Percentiles rank a stretch among this genome's conserved stretches.
These are phyloP conservation scores for Notarius lentiginosus DNA, from an alignment of 2,113 vertebrate species.

Conservation along the genomic window DNA sequence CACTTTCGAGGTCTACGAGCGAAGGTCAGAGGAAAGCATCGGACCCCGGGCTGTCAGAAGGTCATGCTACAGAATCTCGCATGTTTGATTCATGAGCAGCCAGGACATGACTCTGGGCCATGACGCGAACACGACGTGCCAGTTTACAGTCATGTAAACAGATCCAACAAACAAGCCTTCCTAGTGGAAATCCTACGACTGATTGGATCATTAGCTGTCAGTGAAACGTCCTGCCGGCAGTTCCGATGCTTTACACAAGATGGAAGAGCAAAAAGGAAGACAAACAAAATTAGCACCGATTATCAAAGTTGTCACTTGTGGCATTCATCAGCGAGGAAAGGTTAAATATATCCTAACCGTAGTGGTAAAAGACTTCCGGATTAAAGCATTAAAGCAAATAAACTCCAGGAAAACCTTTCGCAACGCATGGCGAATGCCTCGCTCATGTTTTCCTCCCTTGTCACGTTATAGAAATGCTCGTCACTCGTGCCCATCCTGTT, in stretches of 20 bases:
- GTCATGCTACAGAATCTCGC: slow-evolving; percentile 27
- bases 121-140: slow-evolving; percentile 29
- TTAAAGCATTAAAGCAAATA: slow-evolving; percentile 38
- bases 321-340: slow-evolving; percentile 29
- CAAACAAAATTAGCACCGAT: slow-evolving; percentile 67
- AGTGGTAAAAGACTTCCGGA: slow-evolving; percentile 16
- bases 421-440: slow-evolving; percentile 24
- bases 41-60: slow-evolving; percentile 4
- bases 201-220: slow-evolving; percentile 67
- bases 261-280: slow-evolving; percentile 56
- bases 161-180: slow-evolving; percentile 53
- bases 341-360: slow-evolving; percentile 19
- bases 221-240: slow-evolving; percentile 63
- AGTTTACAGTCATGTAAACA: slow-evolving; percentile 42
- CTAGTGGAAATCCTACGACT: slow-evolving; percentile 60
- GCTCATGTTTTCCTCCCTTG: slow-evolving; percentile 39
- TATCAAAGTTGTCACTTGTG: slow-evolving; percentile 34
- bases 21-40: slow-evolving; percentile 39
- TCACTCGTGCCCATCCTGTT: slow-evolving; percentile 80
- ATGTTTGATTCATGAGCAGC: slow-evolving; percentile 24
- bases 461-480: slow-evolving; percentile 59
- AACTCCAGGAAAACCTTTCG: slow-evolving; percentile 30
- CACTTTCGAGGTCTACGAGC: slow-evolving; percentile 28
- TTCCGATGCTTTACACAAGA: slow-evolving; percentile 56
- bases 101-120: neutral